Conservation (phyloP, 1,140 invertebrate genomes). For the Drosophila bifasciata region DNA sequence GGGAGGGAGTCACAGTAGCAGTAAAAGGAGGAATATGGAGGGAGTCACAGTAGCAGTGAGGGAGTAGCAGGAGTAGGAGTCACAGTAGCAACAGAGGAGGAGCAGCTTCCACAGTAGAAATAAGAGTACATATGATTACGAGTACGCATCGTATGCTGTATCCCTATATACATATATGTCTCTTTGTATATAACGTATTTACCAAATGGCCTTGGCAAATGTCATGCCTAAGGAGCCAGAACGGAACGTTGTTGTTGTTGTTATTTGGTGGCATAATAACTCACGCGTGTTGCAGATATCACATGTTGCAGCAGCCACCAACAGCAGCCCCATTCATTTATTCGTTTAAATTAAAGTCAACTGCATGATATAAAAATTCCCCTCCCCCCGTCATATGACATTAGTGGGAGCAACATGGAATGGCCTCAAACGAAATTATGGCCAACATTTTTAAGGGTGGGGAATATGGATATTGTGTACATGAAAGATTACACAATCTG, state of each 20-base stretch:
- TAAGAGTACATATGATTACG: no score
- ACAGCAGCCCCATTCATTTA: slow-evolving; percentile 18
- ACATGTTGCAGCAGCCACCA: slow-evolving; percentile 14
- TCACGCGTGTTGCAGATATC: slow-evolving; percentile 74
- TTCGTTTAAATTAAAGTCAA: slow-evolving; percentile 34
- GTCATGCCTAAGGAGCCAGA: slow-evolving; percentile 76
- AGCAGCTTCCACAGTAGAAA: no score
- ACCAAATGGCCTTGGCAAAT: slow-evolving; percentile 79
- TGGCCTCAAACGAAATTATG: neutral
- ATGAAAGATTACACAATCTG: no score
- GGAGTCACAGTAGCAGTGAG: no score
- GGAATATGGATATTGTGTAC: no score
- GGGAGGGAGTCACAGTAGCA: no score
- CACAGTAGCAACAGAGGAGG: no score
- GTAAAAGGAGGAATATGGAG: no score
- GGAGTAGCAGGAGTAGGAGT: no score
- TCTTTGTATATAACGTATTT: slow-evolving; percentile 49
- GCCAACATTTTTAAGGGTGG: neutral
- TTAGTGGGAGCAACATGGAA: neutral
- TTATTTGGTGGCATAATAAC: slow-evolving; percentile 69
- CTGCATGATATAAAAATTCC: neutral
- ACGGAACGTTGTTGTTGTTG: slow-evolving; percentile 26
- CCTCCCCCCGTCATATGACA: neutral
- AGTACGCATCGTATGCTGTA: no score
- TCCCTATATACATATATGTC: no score